Conservation (phyloP, 2,888 invertebrate genomes). For the Torymus auratus region DNA sequence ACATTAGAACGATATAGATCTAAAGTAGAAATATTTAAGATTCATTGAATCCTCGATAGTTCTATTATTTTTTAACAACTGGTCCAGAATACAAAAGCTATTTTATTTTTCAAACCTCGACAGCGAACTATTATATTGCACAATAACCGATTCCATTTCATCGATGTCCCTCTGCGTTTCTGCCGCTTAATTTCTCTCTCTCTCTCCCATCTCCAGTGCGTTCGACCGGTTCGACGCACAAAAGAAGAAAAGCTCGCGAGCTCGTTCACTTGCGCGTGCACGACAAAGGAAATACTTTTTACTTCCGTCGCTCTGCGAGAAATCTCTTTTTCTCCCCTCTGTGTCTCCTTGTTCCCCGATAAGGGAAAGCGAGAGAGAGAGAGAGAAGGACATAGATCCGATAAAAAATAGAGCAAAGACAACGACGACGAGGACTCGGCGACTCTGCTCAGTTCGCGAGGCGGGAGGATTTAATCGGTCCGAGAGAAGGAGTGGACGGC, state of each 20-base stretch:
- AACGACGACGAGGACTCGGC: neutral
- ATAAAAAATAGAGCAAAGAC: slow-evolving; percentile 37
- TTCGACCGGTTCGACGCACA: slow-evolving; percentile 29
- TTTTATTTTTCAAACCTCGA: too few relatives aligned
- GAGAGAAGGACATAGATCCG: neutral
- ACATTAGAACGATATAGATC: too few relatives aligned
- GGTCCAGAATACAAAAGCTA: too few relatives aligned
- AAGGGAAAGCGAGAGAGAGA: slow-evolving; percentile 5
- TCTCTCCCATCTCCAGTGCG: neutral
- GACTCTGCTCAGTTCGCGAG: slow-evolving; percentile 11
- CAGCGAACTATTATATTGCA: slow-evolving; percentile 7
- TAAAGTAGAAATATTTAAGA: too few relatives aligned
- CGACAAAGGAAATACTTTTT: slow-evolving; percentile 49
- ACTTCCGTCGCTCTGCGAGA: slow-evolving; percentile 38
- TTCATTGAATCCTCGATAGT: too few relatives aligned
- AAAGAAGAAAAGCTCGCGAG: neutral
- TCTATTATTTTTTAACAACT: too few relatives aligned
- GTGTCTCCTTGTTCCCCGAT: slow-evolving; percentile 18
- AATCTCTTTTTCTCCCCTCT: neutral
- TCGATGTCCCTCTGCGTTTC: slow-evolving; percentile 19
- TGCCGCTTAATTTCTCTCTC: slow-evolving; percentile 43
- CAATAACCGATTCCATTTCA: slow-evolving; percentile 25
- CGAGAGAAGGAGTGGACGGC: neutral
- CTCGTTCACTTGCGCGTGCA: neutral
- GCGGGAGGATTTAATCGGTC: slow-evolving; percentile 40